Percentiles rank a stretch among this genome's conserved stretches.
Evolutionary conservation across 2,113 vertebrate genomes (phyloP).

Genomic region (Nycticryphes semicollaris): DNA sequence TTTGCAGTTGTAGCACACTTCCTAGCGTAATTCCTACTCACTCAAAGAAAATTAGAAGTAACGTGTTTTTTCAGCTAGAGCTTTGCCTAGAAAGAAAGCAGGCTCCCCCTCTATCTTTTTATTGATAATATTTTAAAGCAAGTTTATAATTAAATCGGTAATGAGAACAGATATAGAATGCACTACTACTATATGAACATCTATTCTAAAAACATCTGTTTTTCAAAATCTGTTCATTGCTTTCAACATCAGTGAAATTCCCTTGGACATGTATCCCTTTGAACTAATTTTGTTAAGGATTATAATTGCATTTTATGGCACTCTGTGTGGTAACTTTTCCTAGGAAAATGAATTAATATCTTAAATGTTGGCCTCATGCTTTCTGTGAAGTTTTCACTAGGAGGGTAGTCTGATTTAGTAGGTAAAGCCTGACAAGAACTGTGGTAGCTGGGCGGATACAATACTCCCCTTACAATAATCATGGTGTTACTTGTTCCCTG

Average conservation of each 20-base stretch:
- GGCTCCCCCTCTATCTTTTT: background rate
- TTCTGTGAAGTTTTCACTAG: background rate
- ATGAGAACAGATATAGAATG: background rate
- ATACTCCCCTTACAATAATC: background rate
- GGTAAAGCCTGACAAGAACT: background rate
- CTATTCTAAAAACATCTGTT: background rate
- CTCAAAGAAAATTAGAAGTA: background rate
- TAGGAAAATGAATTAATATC: background rate
- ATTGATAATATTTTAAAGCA: background rate
- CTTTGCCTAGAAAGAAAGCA: background rate
- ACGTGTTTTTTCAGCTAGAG: background rate
- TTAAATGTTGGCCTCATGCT: background rate
- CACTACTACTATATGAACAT: background rate
- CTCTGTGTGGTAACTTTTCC: background rate
- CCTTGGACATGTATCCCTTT: background rate
- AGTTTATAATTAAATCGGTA: background rate
- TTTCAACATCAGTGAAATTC: background rate
- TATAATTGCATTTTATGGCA: background rate
- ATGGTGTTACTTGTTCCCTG: background rate
- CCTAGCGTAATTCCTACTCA: background rate
- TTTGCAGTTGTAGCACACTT: background rate
- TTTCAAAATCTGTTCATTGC: background rate
- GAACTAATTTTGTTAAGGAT: background rate
- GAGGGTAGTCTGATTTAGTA: background rate
- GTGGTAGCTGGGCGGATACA: background rate